Conservation (phyloP, 2,797 vertebrate species). For the Adelosebastes latens region DNA sequence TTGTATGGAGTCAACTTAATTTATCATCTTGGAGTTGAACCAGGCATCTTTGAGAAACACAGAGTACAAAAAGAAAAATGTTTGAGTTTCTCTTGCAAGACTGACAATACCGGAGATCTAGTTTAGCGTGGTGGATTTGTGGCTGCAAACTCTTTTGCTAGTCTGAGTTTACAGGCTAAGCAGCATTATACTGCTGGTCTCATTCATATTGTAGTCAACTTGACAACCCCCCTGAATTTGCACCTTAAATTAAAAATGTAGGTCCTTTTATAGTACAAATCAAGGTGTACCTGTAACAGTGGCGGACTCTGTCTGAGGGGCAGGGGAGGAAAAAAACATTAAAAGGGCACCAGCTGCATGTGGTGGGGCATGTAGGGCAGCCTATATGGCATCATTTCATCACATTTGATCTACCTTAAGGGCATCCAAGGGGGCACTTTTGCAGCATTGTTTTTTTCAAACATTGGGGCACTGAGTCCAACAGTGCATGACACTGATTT, state of each 20-base stretch:
- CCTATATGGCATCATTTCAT: background rate
- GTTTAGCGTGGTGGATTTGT: background rate
- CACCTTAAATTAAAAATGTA: background rate
- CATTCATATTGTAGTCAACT: no score
- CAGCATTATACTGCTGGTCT: no score
- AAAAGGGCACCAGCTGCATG: no score
- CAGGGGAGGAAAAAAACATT: no score
- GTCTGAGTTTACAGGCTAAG: background rate
- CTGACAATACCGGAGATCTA: background rate
- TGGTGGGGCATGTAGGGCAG: background rate
- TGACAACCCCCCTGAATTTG: background rate
- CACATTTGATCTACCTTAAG: background rate
- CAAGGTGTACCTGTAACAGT: background rate
- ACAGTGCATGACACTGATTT: background rate
- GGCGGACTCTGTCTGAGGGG: no score
- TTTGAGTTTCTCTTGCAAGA: background rate
- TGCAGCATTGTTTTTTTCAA: background rate
- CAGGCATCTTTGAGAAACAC: background rate
- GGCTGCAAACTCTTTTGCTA: background rate
- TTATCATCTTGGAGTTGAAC: background rate
- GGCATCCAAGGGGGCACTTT: background rate
- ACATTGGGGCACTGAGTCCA: background rate
- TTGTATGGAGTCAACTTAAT: background rate
- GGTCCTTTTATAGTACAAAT: background rate
- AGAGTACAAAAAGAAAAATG: background rate